Percentiles rank a stretch among this genome's conserved stretches.
These are phyloP conservation scores for Tethea ocularis DNA, from an alignment of 2,888 invertebrate genomes.

Conservation along the genomic window DNA sequence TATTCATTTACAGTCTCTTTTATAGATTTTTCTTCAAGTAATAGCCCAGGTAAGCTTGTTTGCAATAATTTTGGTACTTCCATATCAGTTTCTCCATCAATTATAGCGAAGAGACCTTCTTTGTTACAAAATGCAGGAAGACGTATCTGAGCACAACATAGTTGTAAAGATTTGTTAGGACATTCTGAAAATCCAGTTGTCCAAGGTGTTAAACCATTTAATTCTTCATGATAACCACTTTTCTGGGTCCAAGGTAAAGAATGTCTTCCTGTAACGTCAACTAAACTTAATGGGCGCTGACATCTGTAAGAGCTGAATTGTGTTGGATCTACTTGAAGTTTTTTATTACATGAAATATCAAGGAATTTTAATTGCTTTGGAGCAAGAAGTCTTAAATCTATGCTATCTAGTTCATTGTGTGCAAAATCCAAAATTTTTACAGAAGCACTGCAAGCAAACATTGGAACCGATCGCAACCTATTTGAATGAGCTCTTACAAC, in stretches of 20 bases:
- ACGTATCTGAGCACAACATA: slow-evolving; percentile 91
- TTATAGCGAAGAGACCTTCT: slow-evolving; percentile 92
- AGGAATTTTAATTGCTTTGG: slow-evolving; percentile 93
- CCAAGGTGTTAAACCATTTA: slow-evolving; percentile 87
- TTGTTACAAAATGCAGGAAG: slow-evolving; percentile 90
- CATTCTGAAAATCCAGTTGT: slow-evolving; percentile 93
- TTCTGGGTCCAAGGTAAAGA: slow-evolving; percentile 85
- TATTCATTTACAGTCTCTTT: slow-evolving; percentile 92
- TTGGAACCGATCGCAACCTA: slow-evolving; percentile 88
- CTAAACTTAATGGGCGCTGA: slow-evolving; percentile 91
- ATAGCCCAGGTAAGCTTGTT: slow-evolving; percentile 89
- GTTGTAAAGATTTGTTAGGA: slow-evolving; percentile 87
- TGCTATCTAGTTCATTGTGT: slow-evolving; percentile 92
- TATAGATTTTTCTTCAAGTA: slow-evolving; percentile 91
- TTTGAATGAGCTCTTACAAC: slow-evolving; percentile 93
- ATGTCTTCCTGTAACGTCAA: slow-evolving; percentile 93
- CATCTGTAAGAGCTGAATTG: slow-evolving; percentile 92
- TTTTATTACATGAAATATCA: slow-evolving; percentile 92
- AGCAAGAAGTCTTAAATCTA: slow-evolving; percentile 89
- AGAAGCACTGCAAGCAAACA: slow-evolving; percentile 88
- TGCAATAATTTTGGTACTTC: slow-evolving; percentile 88
- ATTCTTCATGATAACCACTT: slow-evolving; percentile 80
- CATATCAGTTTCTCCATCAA: slow-evolving; percentile 90
- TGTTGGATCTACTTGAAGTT: slow-evolving; percentile 91
- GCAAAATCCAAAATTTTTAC: slow-evolving; percentile 92